Conservation (phyloP, 2,888 invertebrate species). For the Tuberolachnus salignus region DNA sequence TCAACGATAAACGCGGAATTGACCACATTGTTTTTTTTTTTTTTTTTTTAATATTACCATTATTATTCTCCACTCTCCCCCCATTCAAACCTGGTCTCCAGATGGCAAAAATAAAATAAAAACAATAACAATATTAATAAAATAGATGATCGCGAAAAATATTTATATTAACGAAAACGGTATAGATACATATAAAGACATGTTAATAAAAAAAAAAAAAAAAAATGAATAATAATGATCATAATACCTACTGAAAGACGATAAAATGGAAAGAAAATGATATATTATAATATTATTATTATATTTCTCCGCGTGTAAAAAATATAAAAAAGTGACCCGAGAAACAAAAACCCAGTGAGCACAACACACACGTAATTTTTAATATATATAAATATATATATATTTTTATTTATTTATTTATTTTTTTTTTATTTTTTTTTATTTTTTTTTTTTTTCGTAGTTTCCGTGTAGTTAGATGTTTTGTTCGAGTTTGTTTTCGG, state of each 20-base stretch:
- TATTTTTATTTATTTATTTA: no score
- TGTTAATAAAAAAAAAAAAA: no score
- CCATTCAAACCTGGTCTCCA: slow-evolving; percentile 52
- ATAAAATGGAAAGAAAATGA: not conserved
- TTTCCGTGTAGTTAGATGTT: slow-evolving; percentile 41
- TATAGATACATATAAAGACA: no score
- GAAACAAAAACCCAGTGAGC: slow-evolving; percentile 51
- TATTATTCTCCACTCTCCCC: not conserved
- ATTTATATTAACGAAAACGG: not conserved
- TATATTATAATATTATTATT: not conserved
- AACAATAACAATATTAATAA: not conserved
- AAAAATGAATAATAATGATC: no score
- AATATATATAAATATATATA: no score
- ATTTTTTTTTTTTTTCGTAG: slow-evolving; percentile 39
- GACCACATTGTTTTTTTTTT: not conserved
- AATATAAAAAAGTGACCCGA: not conserved
- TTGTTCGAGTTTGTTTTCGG: slow-evolving; percentile 39
- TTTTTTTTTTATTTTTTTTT: no score
- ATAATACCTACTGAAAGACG: no score
- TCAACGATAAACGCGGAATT: not conserved
- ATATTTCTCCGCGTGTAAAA: no score
- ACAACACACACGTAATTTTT: slow-evolving; percentile 49
- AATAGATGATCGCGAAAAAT: not conserved
- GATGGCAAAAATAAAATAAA: not conserved
- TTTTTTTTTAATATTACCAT: no score